Evolutionary conservation across 2,888 invertebrate genomes (phyloP), one percentile per base, ranked within the genome.

Genomic region (Bhutanitis thaidina): DNA sequence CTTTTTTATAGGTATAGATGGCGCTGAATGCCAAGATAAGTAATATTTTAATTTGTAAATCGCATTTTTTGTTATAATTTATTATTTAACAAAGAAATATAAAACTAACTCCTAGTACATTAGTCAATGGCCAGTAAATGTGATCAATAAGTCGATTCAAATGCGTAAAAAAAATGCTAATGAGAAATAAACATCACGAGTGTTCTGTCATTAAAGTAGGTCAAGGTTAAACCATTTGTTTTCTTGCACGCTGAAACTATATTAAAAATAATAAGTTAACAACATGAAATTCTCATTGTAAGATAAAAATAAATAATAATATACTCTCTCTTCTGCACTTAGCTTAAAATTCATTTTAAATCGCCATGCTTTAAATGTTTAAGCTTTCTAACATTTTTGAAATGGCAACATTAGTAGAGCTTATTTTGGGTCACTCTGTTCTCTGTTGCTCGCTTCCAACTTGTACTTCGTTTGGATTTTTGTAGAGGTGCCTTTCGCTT

Each of bases 361-460:
- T 38, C 3, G 37, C 10, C 7, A 9, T 14, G 14, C 12, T 52
- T 52, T 45, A 10, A 7, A 41, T 16, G 16, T 67, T 63, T 57
- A 86, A 86, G 84, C 84, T 86, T 78, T 75, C 53, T 61, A 61
- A 61, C 61, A 74, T 74, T 75, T 79, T 49, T 29, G 47, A 63
- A 61, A 4, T 82, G 81, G 90, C 86, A 89, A 88, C 87, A 84
- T 74, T 76, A 58, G 57, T 65, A 64, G 78, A 90, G 90, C 90
- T 90, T 90, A 89, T 90, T 89, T 90, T 90, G 90, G 88, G 88
- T 90, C 89, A 89, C 74, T 89, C 82, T 83, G 64, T 81, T 75
- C 74, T 89, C 82, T 83, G 64, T 81, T 75, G 52, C 51, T 56
- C 47, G 61, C 56, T 70, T 65, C 71, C 79, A 81, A 86, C 84